Conservation (phyloP, 2,797 vertebrate species). For the Sebastes taczanowskii region DNA sequence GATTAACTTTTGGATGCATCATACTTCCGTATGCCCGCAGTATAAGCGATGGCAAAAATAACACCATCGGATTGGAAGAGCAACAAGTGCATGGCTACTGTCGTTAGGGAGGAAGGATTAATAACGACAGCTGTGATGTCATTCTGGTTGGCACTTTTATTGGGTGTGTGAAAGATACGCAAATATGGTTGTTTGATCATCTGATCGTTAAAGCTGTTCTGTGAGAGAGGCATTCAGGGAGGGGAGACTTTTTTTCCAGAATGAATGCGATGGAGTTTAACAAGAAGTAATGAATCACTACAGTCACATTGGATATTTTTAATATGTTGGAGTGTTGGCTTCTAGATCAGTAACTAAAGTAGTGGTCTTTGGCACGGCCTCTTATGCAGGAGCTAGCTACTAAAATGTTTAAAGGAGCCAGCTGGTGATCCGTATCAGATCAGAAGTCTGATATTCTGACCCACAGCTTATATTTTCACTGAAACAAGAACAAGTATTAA, state of each 20-base stretch:
- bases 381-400: neutral
- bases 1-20: neutral
- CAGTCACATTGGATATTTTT: neutral
- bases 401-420: neutral
- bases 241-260: neutral
- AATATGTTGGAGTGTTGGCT: neutral
- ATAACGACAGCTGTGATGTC: constrained; percentile 10
- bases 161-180: neutral
- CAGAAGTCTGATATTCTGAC: neutral
- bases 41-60: neutral
- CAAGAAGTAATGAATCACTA: neutral
- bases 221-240: neutral
- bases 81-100: neutral
- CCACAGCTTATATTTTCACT: neutral
- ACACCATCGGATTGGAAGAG: neutral
- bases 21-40: neutral
- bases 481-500: neutral
- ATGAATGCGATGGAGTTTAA: constrained; percentile 1
- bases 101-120: neutral
- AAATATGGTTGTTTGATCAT: constrained; percentile 20
- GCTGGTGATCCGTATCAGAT: neutral
- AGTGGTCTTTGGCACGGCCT: neutral
- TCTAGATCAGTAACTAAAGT: neutral
- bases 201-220: constrained; percentile 14
- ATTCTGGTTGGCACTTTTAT: neutral